These are phyloP conservation scores for Augiades crinisus DNA, from an alignment of 2,888 invertebrate genomes.

Conservation along the genomic window DNA sequence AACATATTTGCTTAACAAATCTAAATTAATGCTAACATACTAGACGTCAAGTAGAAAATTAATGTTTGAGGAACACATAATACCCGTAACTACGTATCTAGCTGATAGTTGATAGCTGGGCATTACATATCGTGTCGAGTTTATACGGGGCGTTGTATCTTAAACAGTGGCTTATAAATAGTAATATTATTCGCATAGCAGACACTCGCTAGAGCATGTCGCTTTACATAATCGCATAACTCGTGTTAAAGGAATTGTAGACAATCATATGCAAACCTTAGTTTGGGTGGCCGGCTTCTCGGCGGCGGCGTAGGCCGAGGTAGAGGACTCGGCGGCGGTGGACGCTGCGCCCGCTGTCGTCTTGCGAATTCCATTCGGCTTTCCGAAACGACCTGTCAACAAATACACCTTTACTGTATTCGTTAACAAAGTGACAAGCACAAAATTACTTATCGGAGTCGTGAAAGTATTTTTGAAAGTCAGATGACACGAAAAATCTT, in stretches of 20 bases:
- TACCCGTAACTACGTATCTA: background rate
- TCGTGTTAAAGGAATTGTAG: conserved; percentile 12
- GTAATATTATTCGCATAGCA: conserved; percentile 49
- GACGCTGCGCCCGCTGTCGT: conserved; percentile 60
- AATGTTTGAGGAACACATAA: conserved; percentile 1
- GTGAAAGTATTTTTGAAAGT: background rate
- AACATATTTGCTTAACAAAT: background rate
- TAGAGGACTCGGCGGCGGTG: conserved; percentile 33
- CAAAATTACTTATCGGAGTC: background rate
- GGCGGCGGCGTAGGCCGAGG: conserved; percentile 41
- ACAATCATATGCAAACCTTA: conserved; percentile 53
- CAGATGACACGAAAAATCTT: background rate
- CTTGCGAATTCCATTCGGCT: conserved; percentile 60
- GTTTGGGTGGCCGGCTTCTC: conserved; percentile 59
- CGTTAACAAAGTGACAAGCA: conserved; percentile 7
- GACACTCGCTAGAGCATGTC: conserved; percentile 36
- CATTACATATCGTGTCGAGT: conserved; percentile 1
- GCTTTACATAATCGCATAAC: conserved; percentile 30
- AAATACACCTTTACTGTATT: conserved; percentile 46
- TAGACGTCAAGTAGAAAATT: background rate
- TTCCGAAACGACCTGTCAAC: conserved; percentile 69
- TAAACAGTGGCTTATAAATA: conserved; percentile 31
- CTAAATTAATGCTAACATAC: conserved; percentile 5
- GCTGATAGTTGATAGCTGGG: conserved; percentile 1
- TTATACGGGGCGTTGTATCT: conserved; percentile 24